phyloP scores from a whole-genome alignment of 2,888 invertebrate genomes.

The Macroteleia sp. region DNA sequence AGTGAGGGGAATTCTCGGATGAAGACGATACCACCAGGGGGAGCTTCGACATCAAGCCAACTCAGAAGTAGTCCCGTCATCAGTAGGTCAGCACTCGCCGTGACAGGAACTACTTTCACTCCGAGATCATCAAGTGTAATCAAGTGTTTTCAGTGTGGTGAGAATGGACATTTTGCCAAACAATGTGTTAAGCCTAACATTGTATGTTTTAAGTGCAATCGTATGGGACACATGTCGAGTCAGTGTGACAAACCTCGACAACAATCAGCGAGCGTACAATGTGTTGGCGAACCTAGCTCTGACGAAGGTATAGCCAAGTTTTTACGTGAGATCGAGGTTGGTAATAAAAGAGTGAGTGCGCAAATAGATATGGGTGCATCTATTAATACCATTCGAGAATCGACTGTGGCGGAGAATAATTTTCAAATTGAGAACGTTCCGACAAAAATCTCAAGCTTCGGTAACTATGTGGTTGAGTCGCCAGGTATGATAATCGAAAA shows the following conservation, averaged over 20 bases:
- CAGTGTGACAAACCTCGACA: constrained; percentile 5
- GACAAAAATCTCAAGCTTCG: too few species aligned
- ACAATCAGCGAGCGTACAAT: neutral
- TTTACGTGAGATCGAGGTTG: neutral
- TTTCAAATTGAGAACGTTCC: neutral
- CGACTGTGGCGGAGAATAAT: neutral
- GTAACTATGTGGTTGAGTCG: constrained; percentile 3
- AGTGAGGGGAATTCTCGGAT: neutral
- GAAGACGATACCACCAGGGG: neutral
- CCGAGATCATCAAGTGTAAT: neutral
- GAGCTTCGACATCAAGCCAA: neutral
- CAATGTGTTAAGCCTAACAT: neutral
- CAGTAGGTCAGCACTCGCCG: too few species aligned
- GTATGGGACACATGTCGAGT: constrained; percentile 4
- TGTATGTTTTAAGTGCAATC: neutral
- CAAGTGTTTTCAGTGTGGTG: constrained; percentile 1
- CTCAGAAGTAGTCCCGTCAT: too few species aligned
- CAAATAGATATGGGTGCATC: constrained; percentile 33
- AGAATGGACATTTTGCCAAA: neutral
- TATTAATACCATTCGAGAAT: constrained; percentile 4
- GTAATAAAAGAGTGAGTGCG: neutral
- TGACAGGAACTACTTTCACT: neutral
- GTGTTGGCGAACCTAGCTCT: neutral
- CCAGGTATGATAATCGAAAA: neutral
- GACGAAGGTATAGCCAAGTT: constrained; percentile 6